These are phyloP conservation scores for Allolobophora icterica DNA, from an alignment of 2,888 invertebrate species.

Conservation along the genomic window DNA sequence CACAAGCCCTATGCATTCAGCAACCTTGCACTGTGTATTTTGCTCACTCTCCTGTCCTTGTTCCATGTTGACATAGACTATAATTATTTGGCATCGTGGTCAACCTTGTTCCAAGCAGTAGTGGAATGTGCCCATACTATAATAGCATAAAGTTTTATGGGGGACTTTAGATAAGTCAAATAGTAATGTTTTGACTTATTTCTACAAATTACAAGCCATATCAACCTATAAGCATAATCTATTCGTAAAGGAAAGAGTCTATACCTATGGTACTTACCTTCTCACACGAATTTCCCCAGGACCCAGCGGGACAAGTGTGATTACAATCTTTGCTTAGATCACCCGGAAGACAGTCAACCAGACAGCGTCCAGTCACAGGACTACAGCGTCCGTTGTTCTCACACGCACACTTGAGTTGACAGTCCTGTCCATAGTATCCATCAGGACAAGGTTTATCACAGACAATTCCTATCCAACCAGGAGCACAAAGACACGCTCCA, in stretches of 20 bases:
- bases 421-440: slow-evolving; percentile 69
- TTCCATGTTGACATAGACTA: no score
- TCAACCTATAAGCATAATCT: background rate
- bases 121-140: no score
- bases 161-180: no score
- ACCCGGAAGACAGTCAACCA: background rate
- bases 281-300: slow-evolving; percentile 3
- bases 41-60: no score
- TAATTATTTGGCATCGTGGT: background rate
- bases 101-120: no score
- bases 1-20: no score
- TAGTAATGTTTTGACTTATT: no score
- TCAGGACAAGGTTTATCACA: slow-evolving; percentile 57
- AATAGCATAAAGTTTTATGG: no score
- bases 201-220: background rate
- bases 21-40: no score
- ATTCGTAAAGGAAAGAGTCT: no score
- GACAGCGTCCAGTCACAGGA: slow-evolving; percentile 77
- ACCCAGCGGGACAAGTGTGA: background rate
- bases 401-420: slow-evolving; percentile 69
- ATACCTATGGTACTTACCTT: slow-evolving; percentile 2
- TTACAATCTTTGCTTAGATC: background rate
- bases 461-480: slow-evolving; percentile 55
- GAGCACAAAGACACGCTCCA: slow-evolving; percentile 51
- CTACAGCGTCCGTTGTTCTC: slow-evolving; percentile 60